Base-by-base conservation (phyloP, 2,797 vertebrate species). In the Mus minutoides region DNA sequence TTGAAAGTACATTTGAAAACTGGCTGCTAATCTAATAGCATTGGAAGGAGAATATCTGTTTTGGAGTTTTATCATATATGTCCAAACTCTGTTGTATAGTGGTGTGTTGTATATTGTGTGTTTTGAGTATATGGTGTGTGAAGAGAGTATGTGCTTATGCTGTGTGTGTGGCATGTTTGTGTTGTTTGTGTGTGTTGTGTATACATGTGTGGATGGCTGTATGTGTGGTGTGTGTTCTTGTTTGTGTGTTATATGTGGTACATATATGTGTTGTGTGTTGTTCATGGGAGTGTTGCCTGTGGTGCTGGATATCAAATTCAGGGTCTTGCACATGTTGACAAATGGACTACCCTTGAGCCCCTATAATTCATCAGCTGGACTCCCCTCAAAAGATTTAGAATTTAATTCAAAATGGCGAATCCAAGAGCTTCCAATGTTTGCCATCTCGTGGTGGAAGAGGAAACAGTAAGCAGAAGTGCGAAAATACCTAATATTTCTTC, bases 1-100 rank as follows among this genome's bases (percentile, higher is more conserved):
- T 19, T 3, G 82, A 13, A 22, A 69, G 11, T 46, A 73, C 22
- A 62, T 93, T 95, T 92, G 71, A 92, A 94, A 92, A 26, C n/a
- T 92, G 79, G 11, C 21, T 90, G 24, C 73, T 90, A 75, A 60
- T 71, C 78, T 79, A 69, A 69, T 58, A 82, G n/a, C 37, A 76
- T 12, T 12, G 12, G 82, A 85, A 90, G 16, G 16, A n/a, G 26
- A 92, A 58, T 75, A 82, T 58, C 21, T 19, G 58, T 52, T 79
- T 86, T 80, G 22, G 29, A 71, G 16, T 84, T 88, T 83, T 78
- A 56, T 71, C 6, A 0, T 83, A 46, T 64, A 13, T 3, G 6
- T 83, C 13, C 58, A 91, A 21, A 49, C 17, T 56, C 37, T 54
- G 73, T 31, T 78, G 31, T 29, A 26, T 49, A 22, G 7, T 58